Percentiles rank a stretch among this genome's conserved stretches.
phyloP scores from a whole-genome alignment of 2,113 vertebrate species.

The Hippocampus guttulatus region DNA sequence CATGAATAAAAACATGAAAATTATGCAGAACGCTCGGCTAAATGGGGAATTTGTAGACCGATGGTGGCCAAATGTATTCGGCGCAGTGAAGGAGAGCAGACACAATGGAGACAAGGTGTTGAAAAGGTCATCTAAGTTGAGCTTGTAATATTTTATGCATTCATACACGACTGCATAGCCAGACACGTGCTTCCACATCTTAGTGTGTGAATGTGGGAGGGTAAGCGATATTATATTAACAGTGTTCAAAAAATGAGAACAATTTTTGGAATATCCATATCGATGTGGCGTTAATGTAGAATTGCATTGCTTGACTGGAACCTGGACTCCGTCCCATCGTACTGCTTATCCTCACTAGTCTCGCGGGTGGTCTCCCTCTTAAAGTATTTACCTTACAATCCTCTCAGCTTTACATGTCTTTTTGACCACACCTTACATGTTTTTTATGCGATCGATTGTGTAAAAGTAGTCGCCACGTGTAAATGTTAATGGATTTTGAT shows the following conservation, averaged over 20 bases:
- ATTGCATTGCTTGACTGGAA: neutral
- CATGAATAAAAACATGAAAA: slow-evolving; percentile 63
- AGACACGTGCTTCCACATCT: neutral
- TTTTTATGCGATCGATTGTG: slow-evolving; percentile 1
- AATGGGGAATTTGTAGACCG: slow-evolving; percentile 15
- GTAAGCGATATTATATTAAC: neutral
- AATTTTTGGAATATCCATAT: no score
- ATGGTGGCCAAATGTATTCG: slow-evolving; percentile 30
- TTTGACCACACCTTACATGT: neutral
- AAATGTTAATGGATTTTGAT: slow-evolving; percentile 59
- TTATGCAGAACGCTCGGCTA: slow-evolving; percentile 39
- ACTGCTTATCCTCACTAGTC: no score
- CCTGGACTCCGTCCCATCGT: no score
- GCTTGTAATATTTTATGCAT: neutral
- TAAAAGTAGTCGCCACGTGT: slow-evolving; percentile 29
- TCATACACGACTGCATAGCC: neutral
- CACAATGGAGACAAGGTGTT: slow-evolving; percentile 39
- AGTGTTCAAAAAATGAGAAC: neutral
- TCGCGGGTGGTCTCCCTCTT: no score
- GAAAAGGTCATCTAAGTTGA: slow-evolving; percentile 9
- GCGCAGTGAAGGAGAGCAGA: slow-evolving; percentile 22
- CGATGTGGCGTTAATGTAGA: neutral
- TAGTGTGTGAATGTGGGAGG: neutral
- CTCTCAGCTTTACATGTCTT: neutral
- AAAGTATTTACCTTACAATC: no score